A percentile compares a stretch with the other conserved stretches of the same genome.
These are phyloP conservation scores for Hyalella azteca DNA, from an alignment of 2,888 invertebrate species.

Conservation along the genomic window DNA sequence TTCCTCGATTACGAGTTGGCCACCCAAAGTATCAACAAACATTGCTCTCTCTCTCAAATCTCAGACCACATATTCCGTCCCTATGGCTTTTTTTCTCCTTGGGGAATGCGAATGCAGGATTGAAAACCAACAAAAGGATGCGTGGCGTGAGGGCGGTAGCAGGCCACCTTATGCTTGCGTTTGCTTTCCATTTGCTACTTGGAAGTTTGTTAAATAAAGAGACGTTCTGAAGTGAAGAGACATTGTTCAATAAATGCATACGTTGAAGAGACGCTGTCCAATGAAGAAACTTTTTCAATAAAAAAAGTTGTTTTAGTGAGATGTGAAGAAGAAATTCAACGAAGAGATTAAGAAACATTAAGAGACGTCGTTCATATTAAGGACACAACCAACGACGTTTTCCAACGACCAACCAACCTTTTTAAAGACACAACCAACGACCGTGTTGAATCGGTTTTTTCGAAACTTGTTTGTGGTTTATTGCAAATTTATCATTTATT, in stretches of 20 bases:
- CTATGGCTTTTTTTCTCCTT: background rate
- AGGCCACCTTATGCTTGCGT: background rate
- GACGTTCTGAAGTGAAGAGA: background rate
- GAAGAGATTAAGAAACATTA: background rate
- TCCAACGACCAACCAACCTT: too few species aligned
- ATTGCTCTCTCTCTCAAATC: background rate
- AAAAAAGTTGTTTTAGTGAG: background rate
- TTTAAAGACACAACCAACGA: too few species aligned
- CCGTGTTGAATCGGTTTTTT: too few species aligned
- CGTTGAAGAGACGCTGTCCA: background rate
- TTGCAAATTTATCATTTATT: too few species aligned
- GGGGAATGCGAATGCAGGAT: background rate
- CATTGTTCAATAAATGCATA: background rate
- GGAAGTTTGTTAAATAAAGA: background rate
- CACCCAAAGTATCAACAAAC: too few species aligned
- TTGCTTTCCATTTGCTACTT: background rate
- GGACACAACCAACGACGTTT: too few species aligned
- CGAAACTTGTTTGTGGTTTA: too few species aligned
- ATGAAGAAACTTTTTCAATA: background rate
- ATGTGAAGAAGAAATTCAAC: background rate
- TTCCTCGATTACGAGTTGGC: too few species aligned
- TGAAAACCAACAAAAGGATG: constrained; percentile 1
- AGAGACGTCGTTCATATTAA: background rate
- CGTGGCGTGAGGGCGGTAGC: background rate
- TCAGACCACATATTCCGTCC: background rate